These are phyloP conservation scores for Phrynocephalus forsythii DNA, from an alignment of 2,797 vertebrate genomes.

Conservation along the genomic window DNA sequence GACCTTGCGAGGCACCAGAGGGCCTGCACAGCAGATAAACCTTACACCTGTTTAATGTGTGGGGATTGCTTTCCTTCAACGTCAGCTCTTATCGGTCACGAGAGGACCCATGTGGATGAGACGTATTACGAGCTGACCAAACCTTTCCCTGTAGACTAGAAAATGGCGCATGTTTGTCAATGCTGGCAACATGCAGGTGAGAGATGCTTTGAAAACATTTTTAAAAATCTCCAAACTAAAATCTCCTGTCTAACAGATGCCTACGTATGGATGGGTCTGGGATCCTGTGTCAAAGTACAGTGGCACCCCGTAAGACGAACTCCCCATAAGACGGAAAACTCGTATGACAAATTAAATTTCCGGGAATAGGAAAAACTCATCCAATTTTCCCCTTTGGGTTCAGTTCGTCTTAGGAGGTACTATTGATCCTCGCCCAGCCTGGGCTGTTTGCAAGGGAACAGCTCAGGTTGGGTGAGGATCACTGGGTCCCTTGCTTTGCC, in stretches of 20 bases:
- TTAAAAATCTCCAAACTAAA: neutral
- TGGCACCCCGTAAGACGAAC: no score
- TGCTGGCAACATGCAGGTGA: neutral
- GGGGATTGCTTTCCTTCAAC: constrained; percentile 2
- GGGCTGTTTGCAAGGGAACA: no score
- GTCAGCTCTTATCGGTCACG: neutral
- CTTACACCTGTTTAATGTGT: constrained; percentile 17
- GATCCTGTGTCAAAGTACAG: neutral
- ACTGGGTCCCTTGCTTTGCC: no score
- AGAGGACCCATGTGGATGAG: constrained; percentile 17
- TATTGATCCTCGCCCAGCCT: no score
- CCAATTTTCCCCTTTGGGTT: no score
- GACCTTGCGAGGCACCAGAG: constrained; percentile 6
- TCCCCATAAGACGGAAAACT: no score
- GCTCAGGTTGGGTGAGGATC: no score
- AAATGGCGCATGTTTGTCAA: neutral
- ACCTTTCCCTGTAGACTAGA: neutral
- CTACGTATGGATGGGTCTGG: neutral
- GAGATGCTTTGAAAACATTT: neutral
- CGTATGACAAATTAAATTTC: no score
- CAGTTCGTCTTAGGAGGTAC: no score
- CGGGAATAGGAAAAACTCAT: no score
- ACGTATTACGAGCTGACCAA: neutral
- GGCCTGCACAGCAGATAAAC: neutral
- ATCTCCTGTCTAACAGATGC: neutral